Evolutionary conservation across 2,113 vertebrate genomes (phyloP), one percentile per base, ranked within the genome.

Genomic region (Labeo catla): DNA sequence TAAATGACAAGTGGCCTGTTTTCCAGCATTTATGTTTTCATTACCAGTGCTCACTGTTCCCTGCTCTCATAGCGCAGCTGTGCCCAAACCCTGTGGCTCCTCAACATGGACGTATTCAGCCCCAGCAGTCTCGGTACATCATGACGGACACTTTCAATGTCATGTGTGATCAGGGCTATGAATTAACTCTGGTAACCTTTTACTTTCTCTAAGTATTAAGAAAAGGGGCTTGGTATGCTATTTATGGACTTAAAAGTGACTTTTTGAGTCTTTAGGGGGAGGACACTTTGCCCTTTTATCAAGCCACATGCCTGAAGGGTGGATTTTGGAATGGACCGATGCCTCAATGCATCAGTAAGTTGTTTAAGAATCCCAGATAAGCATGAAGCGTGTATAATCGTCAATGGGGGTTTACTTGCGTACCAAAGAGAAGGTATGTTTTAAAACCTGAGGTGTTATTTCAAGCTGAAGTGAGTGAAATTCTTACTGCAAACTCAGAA

Each of bases 81-180:
- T 94, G 95, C 21, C 92, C 94, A 66, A 45, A 92, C 88, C 93
- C 95, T 47, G 84, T 61, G 84, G 92, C 92, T 2, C 95, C 96
- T 90, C 92, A 90, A 21, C 68, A 92, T 11, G 96, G 95, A 43
- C 79, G 1, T 49, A 88, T 91, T 1, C 74, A 89, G 1, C 92
- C 94, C 0, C 61, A 87, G 87, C 94, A 94, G 47, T 85, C 68
- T 10, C 66, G 2, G 47, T 90, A 86, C 79, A 0, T 89, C 3
- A 36, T 89, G 83, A 87, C 86, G 0, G 93, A 93, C 81, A 70
- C 0, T 11, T 72, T 91, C 2, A 90, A 84, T 0, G 74, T 95
- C 15, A n/a, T 65, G 0, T 91, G 94, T 34, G 81, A 89, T 10
- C 0, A 36, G 0, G 87, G 93, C 4, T 88, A 87, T 0, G 80